phyloP scores from a whole-genome alignment of 2,797 vertebrate genomes.

The Anolis apletophallus region DNA sequence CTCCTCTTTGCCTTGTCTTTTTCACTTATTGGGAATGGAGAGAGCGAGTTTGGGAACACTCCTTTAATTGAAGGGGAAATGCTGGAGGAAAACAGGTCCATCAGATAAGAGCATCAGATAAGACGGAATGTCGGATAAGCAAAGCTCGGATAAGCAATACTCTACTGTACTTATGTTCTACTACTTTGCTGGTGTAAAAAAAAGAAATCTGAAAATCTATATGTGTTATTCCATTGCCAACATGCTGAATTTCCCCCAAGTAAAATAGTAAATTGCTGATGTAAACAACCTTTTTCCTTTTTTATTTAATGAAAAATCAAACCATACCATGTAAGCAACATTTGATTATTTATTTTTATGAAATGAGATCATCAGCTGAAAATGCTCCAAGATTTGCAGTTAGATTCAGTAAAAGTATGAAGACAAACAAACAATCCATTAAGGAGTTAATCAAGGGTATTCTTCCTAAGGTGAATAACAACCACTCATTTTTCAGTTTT shows the following conservation, averaged over 20 bases:
- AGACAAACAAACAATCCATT: constrained; percentile 49
- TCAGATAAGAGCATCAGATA: no score
- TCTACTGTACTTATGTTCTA: neutral
- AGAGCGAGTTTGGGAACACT: no score
- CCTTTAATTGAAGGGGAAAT: no score
- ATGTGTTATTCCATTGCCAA: neutral
- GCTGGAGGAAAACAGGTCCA: no score
- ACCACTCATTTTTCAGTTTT: constrained; percentile 64
- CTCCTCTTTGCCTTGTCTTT: no score
- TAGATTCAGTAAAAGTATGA: constrained; percentile 11
- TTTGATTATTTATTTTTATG: constrained; percentile 21
- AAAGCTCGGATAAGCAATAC: no score
- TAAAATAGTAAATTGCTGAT: constrained; percentile 15
- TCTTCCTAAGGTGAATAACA: constrained; percentile 66
- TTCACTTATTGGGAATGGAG: no score
- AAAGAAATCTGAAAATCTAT: neutral
- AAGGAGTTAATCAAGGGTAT: constrained; percentile 58
- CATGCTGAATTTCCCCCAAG: neutral
- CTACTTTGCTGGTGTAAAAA: neutral
- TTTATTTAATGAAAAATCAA: no score
- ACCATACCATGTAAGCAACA: neutral
- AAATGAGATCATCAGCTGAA: constrained; percentile 23
- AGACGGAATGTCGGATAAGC: no score
- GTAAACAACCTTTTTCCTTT: neutral
- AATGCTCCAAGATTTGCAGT: constrained; percentile 22